phyloP scores from a whole-genome alignment of 2,113 vertebrate species.

The Sylvia atricapilla region DNA sequence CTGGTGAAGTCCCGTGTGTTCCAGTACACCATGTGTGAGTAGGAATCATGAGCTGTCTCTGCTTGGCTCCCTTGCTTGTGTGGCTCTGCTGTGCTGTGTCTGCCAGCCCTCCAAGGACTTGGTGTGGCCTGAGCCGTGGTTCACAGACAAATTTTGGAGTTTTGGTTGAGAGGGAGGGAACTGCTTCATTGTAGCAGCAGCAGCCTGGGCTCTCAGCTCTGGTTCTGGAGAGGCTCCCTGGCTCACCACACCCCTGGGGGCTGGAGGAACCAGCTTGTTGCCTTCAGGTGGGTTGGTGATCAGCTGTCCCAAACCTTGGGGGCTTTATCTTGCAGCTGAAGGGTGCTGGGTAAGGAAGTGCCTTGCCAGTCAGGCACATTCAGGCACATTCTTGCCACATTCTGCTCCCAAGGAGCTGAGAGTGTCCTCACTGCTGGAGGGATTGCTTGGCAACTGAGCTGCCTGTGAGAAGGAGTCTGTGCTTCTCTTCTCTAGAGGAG shows the following conservation, averaged over 20 bases:
- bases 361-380: neutral
- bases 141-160: neutral
- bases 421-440: neutral
- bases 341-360: neutral
- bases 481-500: neutral
- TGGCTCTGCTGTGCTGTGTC: neutral
- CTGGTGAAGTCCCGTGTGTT: constrained; percentile 92
- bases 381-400: neutral
- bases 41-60: neutral
- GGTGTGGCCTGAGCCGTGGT: neutral
- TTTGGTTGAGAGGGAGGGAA: neutral
- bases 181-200: accelerated
- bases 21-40: constrained; percentile 97
- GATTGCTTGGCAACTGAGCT: neutral
- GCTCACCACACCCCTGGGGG: neutral
- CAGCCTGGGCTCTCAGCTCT: neutral
- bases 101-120: neutral
- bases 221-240: accelerated
- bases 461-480: neutral
- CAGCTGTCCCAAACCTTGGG: neutral
- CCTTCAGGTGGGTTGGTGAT: neutral
- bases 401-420: neutral
- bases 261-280: neutral
- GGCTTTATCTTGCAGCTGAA: neutral
- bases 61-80: accelerated